Percentiles rank a stretch among this genome's conserved stretches.
Evolutionary conservation across 2,888 invertebrate genomes (phyloP).

Genomic region (Nemoura dubitans): DNA sequence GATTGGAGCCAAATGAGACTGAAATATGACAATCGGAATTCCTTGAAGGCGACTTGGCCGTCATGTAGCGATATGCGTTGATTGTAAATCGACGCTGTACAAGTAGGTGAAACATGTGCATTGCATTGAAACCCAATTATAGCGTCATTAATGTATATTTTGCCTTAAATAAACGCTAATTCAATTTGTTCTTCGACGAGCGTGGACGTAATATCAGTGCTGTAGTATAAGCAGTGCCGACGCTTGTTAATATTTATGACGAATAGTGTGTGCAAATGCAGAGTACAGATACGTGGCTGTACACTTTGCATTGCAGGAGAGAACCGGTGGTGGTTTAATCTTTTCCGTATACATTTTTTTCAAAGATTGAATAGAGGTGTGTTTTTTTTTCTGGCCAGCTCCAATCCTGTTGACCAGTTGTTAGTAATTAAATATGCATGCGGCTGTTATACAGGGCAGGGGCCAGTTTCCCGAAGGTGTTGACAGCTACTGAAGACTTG

Average conservation of each 20-base stretch:
- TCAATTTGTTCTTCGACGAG: neutral
- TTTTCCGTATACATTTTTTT: neutral
- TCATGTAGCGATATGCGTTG: neutral
- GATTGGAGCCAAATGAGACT: neutral
- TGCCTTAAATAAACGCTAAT: constrained; percentile 12
- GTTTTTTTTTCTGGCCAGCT: neutral
- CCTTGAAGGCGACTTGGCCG: neutral
- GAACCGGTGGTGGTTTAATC: neutral
- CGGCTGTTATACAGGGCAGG: neutral
- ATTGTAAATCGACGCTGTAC: neutral
- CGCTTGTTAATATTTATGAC: too few species aligned
- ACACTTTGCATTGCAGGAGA: neutral
- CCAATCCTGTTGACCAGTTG: neutral
- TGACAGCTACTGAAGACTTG: neutral
- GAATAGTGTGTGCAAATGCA: too few species aligned
- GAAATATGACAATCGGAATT: constrained; percentile 12
- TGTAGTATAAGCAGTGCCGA: too few species aligned
- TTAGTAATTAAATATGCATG: neutral
- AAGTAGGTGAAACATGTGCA: constrained; percentile 7
- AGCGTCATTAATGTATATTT: neutral
- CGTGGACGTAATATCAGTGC: neutral
- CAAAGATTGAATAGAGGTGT: neutral
- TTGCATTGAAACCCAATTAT: neutral
- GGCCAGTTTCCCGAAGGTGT: neutral
- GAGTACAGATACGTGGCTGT: too few species aligned